Conservation (phyloP, 2,888 invertebrate genomes). For the Clistopyga incitator region DNA sequence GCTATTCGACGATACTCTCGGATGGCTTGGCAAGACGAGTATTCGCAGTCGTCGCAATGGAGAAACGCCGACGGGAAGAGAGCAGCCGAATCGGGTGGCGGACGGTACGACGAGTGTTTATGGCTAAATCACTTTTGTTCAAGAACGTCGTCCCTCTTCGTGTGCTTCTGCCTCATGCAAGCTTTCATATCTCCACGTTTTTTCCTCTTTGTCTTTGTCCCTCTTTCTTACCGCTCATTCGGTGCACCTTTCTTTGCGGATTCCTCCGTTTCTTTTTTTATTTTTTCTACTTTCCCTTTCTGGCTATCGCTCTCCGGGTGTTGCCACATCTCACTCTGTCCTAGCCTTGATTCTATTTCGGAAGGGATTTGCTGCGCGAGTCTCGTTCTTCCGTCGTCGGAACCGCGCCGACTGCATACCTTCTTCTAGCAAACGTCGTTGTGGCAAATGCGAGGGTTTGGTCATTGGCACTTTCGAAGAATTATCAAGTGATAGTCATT, state of each 20-base stretch:
- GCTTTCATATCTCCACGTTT: conserved; percentile 25
- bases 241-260: conserved; percentile 27
- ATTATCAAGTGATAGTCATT: not conserved
- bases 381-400: conserved; percentile 52
- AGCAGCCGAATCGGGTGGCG: conserved; percentile 54
- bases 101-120: conserved; percentile 72
- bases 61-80: conserved; percentile 34
- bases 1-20: conserved; percentile 38
- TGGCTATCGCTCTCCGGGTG: conserved; percentile 40
- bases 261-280: conserved; percentile 16
- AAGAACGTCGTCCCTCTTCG: conserved; percentile 68
- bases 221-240: conserved; percentile 10
- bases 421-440: conserved; percentile 30
- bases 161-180: conserved; percentile 42
- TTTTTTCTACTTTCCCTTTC: conserved; percentile 34
- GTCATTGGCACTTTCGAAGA: conserved; percentile 25
- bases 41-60: conserved; percentile 53
- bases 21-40: conserved; percentile 41
- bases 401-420: conserved; percentile 44
- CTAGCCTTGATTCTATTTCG: conserved; percentile 70
- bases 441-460: not conserved
- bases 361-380: conserved; percentile 63
- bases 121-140: conserved; percentile 78
- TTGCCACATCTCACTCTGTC: conserved; percentile 57
- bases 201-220: conserved; percentile 39